Conservation (phyloP, 1,140 invertebrate species). For the Habropoda laboriosa region DNA sequence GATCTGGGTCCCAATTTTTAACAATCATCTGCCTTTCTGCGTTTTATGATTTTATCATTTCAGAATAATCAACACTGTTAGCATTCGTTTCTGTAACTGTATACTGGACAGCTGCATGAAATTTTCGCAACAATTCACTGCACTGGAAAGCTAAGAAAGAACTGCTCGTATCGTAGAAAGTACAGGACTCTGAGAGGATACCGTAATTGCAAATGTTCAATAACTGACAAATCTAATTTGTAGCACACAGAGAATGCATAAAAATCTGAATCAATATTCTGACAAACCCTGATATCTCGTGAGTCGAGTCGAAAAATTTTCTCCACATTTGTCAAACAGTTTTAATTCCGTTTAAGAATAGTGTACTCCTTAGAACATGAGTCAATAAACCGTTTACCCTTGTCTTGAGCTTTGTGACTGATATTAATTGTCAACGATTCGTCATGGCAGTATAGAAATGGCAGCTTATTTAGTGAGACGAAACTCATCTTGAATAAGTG, state of each 20-base stretch:
- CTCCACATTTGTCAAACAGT: constrained; percentile 35
- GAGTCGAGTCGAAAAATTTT: constrained; percentile 31
- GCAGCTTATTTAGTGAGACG: constrained; percentile 67
- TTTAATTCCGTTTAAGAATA: constrained; percentile 55
- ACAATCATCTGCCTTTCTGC: constrained; percentile 18
- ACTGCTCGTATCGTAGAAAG: constrained; percentile 27
- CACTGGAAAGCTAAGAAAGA: constrained; percentile 18
- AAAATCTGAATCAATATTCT: constrained; percentile 12
- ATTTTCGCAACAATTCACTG: constrained; percentile 24
- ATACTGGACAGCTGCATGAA: constrained; percentile 27
- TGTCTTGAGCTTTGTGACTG: constrained; percentile 63
- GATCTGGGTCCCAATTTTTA: constrained; percentile 58
- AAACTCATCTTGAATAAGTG: constrained; percentile 48
- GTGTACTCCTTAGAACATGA: constrained; percentile 17
- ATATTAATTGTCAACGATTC: constrained; percentile 73
- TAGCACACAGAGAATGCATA: constrained; percentile 31
- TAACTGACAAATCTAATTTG: constrained; percentile 27
- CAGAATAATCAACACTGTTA: constrained; percentile 25
- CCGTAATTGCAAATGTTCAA: background rate
- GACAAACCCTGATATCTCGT: constrained; percentile 30
- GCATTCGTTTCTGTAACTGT: constrained; percentile 30
- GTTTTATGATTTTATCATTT: background rate
- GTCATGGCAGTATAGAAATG: constrained; percentile 79
- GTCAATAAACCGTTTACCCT: constrained; percentile 31
- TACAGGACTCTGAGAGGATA: constrained; percentile 15